Conservation (phyloP, 2,888 invertebrate genomes). For the Dryobotodes eremita region DNA sequence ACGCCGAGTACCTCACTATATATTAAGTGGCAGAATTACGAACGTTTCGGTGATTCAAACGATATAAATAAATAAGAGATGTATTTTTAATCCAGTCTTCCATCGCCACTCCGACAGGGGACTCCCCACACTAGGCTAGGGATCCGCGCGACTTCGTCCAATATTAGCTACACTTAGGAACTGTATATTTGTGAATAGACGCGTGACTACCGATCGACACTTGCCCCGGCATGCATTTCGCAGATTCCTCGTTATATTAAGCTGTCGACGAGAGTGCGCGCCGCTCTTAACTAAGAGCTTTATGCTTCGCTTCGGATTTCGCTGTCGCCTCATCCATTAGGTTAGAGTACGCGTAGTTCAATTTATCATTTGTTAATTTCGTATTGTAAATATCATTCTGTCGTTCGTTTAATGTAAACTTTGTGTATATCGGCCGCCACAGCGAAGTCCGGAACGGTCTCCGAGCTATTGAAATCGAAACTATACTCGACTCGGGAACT, state of each 20-base stretch:
- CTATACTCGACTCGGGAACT: constrained; percentile 64
- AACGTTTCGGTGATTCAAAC: constrained; percentile 62
- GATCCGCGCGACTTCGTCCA: constrained; percentile 83
- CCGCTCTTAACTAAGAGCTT: constrained; percentile 65
- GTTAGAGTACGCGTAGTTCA: constrained; percentile 78
- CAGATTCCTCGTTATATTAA: constrained; percentile 68
- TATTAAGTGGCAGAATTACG: constrained; percentile 73
- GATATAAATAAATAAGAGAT: constrained; percentile 64
- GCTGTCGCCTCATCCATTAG: constrained; percentile 72
- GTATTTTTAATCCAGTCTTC: constrained; percentile 82
- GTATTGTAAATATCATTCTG: constrained; percentile 73
- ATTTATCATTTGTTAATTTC: constrained; percentile 70
- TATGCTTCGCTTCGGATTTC: constrained; percentile 76
- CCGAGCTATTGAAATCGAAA: constrained; percentile 58
- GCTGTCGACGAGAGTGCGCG: constrained; percentile 48
- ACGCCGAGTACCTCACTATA: constrained; percentile 75
- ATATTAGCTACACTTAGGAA: constrained; percentile 80
- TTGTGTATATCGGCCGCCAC: constrained; percentile 66
- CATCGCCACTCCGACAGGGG: constrained; percentile 71
- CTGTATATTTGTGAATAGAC: constrained; percentile 81
- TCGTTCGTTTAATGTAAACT: constrained; percentile 71
- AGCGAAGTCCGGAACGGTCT: constrained; percentile 71
- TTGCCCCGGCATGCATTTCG: constrained; percentile 71
- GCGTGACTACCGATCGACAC: constrained; percentile 53
- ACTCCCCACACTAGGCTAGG: constrained; percentile 67